Base-by-base conservation (phyloP, 2,888 invertebrate species). In the Apamea sordens region DNA sequence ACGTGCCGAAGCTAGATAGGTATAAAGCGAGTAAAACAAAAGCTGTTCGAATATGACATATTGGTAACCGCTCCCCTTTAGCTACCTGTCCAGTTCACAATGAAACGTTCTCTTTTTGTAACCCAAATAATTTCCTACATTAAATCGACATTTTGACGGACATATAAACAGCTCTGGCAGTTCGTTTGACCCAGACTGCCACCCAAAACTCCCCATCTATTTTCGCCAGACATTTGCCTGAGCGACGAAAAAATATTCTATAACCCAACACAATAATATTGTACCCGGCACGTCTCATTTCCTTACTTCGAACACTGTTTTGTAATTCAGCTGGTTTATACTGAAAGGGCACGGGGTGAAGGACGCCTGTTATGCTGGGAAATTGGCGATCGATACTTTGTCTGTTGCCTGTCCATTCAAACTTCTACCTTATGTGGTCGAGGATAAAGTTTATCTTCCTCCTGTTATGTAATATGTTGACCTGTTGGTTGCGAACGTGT, bases 281-380 rank as follows among this genome's bases (percentile, higher is more conserved):
- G 85, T 80, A 82, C 24, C 59, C 70, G 13, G 41, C 76, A 69
- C 74, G 77, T 79, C 65, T 77, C 80, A 79, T 84, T 89, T 87
- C 73, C 85, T 80, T 76, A 79, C 76, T 85, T 86, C 80, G 76
- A 82, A 79, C 73, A 85, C 81, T 84, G 83, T 91, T 92, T 89
- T 90, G 86, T 80, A 88, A 93, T 91, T 91, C 87, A 84, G 92
- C 79, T 91, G 94, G 92, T 83, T 93, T 90, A 90, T 87, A 91
- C 87, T 77, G 82, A 91, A 96, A 96, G 96, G 96, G 93, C 95
- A 96, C 93, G 93, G 91, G 96, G 96, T 96, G 96, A 96, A 96
- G 96, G 96, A 95, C 96, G 94, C 91, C 79, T 86, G 91, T 87
- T 92, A 91, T 91, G 93, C 91, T 90, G 90, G 92, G 86, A 89